Evolutionary conservation across 1,140 invertebrate species (phyloP).

Genomic region (Eriocheir sinensis): DNA sequence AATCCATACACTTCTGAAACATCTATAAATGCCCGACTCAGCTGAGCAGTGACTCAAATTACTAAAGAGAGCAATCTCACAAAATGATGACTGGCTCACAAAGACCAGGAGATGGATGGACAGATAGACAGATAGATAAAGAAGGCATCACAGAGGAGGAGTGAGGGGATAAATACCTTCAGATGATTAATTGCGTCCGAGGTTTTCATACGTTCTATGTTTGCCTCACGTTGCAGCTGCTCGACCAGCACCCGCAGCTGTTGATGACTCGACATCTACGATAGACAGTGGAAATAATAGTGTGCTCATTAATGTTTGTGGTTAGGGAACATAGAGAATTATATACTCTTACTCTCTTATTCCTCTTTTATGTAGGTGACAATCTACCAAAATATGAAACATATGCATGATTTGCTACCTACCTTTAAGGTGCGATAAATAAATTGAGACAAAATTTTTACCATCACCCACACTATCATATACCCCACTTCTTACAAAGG

Average conservation of each 20-base stretch:
- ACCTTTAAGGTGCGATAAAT: no score
- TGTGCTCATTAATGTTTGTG: background rate
- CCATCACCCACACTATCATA: background rate
- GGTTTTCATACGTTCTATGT: conserved; percentile 73
- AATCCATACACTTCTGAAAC: no score
- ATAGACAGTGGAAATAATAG: background rate
- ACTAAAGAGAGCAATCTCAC: no score
- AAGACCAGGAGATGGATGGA: no score
- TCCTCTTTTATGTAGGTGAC: background rate
- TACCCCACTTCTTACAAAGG: background rate
- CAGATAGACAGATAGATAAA: background rate
- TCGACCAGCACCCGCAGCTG: conserved; percentile 69
- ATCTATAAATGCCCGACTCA: no score
- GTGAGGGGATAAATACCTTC: conserved; percentile 30
- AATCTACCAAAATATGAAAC: background rate
- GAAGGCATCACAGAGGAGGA: background rate
- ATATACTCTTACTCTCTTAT: background rate
- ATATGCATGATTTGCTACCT: no score
- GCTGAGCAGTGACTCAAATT: no score
- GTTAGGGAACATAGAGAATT: no score
- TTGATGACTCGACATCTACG: conserved; percentile 72
- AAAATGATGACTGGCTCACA: no score
- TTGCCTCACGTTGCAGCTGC: conserved; percentile 69
- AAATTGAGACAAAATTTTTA: background rate
- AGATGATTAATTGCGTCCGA: conserved; percentile 73